phyloP scores from a whole-genome alignment of 2,113 vertebrate genomes.

The Epinephelus cyanopodus region DNA sequence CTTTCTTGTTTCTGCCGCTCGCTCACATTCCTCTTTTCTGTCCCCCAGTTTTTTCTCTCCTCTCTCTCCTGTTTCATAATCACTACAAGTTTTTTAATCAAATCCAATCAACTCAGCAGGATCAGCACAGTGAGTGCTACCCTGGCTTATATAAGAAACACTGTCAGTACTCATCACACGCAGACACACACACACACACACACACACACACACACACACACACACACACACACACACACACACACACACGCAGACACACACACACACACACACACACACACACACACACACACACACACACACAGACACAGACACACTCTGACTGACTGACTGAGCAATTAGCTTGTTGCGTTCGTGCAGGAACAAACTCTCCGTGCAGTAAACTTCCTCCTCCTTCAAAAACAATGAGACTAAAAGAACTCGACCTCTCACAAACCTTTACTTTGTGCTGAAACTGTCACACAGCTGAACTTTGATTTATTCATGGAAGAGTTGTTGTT shows the following conservation, averaged over 20 bases:
- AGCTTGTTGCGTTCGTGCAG: neutral
- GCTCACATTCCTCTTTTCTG: constrained; percentile 24
- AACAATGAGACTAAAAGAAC: neutral
- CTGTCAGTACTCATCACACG: constrained; percentile 32
- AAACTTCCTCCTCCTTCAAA: neutral
- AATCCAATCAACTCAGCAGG: constrained; percentile 67
- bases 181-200: constrained; percentile 14
- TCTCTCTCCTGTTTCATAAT: constrained; percentile 56
- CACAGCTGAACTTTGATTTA: neutral
- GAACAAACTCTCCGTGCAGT: neutral
- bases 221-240: constrained; percentile 36
- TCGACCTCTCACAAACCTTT: neutral
- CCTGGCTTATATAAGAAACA: constrained; percentile 46
- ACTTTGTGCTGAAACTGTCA: neutral
- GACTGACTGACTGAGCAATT: neutral
- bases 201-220: constrained; percentile 44
- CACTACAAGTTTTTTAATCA: constrained; percentile 68
- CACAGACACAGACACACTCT: constrained; percentile 6
- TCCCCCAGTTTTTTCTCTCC: constrained; percentile 13
- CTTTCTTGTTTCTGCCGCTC: neutral
- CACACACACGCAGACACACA: constrained; percentile 19
- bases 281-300: constrained; percentile 24
- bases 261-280: constrained; percentile 1
- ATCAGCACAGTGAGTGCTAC: constrained; percentile 46
- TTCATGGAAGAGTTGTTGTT: neutral